Percentiles rank a stretch among this genome's conserved stretches.
phyloP scores from a whole-genome alignment of 2,888 invertebrate genomes.

The Dermolepida albohirtum region DNA sequence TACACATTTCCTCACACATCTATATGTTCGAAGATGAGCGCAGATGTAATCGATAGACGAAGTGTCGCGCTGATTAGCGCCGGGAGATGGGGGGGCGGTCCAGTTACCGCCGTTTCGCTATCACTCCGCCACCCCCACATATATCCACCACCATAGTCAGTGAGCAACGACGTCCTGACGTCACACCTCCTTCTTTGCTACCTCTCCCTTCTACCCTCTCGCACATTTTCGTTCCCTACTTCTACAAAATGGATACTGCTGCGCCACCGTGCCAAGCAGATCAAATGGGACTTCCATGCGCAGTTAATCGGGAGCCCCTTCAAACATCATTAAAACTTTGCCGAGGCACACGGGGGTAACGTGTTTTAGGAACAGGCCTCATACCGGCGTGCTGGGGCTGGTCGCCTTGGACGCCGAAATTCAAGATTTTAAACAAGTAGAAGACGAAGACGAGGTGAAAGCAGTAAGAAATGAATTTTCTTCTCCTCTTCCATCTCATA shows the following conservation, averaged over 20 bases:
- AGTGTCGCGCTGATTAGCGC: constrained; percentile 63
- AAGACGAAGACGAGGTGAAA: constrained; percentile 17
- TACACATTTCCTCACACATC: constrained; percentile 12
- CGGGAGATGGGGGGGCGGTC: constrained; percentile 59
- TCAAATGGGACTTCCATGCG: constrained; percentile 55
- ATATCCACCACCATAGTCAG: constrained; percentile 32
- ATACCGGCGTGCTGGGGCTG: neutral
- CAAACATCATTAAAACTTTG: constrained; percentile 50
- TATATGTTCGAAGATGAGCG: constrained; percentile 47
- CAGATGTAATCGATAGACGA: constrained; percentile 62
- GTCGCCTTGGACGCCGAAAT: constrained; percentile 13
- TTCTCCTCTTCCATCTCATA: constrained; percentile 18
- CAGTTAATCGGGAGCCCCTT: constrained; percentile 49
- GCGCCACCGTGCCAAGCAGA: constrained; percentile 56
- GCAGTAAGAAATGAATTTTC: constrained; percentile 34
- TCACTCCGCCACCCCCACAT: constrained; percentile 52
- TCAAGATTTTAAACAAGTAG: constrained; percentile 35
- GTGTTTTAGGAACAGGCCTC: constrained; percentile 31
- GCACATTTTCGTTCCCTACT: constrained; percentile 44
- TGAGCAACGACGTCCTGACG: constrained; percentile 48
- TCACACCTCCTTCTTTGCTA: constrained; percentile 47
- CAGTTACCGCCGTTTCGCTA: constrained; percentile 47
- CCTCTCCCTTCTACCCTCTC: constrained; percentile 52
- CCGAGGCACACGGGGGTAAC: constrained; percentile 30
- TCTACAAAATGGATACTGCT: constrained; percentile 51